A percentile compares a stretch with the other conserved stretches of the same genome.
Evolutionary conservation across 2,888 invertebrate species (phyloP).

Genomic region (Mythimna albipuncta): DNA sequence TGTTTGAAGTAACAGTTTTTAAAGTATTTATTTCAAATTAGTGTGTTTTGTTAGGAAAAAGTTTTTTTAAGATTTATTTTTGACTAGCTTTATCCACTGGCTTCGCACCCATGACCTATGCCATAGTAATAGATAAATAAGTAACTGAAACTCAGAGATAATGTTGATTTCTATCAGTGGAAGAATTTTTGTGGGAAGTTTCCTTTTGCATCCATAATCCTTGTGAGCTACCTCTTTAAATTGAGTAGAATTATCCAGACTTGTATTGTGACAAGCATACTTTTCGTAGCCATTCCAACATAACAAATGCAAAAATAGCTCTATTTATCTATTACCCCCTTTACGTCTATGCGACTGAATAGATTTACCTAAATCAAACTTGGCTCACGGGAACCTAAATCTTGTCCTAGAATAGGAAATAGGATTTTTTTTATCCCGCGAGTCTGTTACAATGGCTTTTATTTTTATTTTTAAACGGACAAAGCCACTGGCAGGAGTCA

Average conservation of each 20-base stretch:
- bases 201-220: background rate
- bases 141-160: no score
- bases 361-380: background rate
- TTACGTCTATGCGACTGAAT: background rate
- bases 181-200: background rate
- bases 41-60: background rate
- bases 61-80: background rate
- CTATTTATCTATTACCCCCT: no score
- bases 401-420: background rate
- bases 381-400: background rate
- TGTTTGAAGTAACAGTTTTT: conserved; percentile 33
- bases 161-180: background rate
- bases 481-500: no score
- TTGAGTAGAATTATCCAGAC: no score
- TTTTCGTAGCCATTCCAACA: no score
- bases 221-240: background rate
- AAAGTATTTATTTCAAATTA: conserved; percentile 27
- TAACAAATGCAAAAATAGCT: no score
- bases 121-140: no score
- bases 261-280: no score
- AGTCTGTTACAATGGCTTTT: no score
- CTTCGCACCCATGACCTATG: background rate
- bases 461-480: no score
- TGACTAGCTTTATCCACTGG: no score
- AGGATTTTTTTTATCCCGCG: no score